Percentiles rank a stretch among this genome's conserved stretches.
Evolutionary conservation across 2,113 vertebrate species (phyloP).

Genomic region (Mohoua ochrocephala): DNA sequence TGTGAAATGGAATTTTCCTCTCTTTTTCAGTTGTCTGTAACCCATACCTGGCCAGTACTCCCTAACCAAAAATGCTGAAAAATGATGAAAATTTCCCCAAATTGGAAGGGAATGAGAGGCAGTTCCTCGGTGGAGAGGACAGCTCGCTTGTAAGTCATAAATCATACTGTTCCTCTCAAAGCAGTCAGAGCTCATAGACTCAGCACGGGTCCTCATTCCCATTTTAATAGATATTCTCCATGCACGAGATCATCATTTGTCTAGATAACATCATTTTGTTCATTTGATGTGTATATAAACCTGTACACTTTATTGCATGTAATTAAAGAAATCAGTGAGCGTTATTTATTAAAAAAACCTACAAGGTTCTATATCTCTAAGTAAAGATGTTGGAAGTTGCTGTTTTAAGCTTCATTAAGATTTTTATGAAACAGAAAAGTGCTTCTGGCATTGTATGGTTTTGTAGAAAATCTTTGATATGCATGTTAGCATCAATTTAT

Average conservation of each 20-base stretch:
- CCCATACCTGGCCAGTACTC: background rate
- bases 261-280: background rate
- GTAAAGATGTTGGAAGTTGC: background rate
- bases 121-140: background rate
- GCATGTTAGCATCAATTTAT: conserved; percentile 5
- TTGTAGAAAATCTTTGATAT: conserved; percentile 1
- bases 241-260: background rate
- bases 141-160: background rate
- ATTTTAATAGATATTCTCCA: background rate
- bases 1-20: background rate
- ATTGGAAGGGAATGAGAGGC: background rate
- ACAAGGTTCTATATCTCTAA: background rate
- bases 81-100: background rate
- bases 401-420: conserved; percentile 34
- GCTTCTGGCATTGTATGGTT: conserved; percentile 5
- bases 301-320: background rate
- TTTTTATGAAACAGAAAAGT: conserved; percentile 18
- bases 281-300: background rate
- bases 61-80: background rate
- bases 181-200: background rate
- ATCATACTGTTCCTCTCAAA: background rate
- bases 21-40: background rate
- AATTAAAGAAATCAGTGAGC: background rate
- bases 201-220: background rate
- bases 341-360: background rate